These are phyloP conservation scores for Thamnaconus septentrionalis DNA, from an alignment of 2,113 vertebrate species.

Conservation along the genomic window DNA sequence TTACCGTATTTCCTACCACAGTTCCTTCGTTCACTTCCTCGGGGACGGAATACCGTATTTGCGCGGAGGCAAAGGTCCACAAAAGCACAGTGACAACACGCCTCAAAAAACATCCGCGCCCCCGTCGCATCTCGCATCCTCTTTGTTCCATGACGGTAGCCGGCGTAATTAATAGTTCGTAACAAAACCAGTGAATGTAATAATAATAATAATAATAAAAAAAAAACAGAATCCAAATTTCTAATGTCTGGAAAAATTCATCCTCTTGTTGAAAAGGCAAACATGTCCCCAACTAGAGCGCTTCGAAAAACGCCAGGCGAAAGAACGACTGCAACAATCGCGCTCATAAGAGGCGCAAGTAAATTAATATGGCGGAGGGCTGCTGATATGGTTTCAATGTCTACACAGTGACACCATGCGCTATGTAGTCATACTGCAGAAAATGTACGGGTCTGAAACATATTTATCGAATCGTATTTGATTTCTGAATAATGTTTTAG, in stretches of 20 bases:
- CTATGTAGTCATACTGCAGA: too few species aligned
- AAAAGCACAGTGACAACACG: constrained; percentile 34
- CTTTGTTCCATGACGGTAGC: constrained; percentile 65
- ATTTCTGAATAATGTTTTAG: too few species aligned
- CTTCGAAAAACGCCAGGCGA: too few species aligned
- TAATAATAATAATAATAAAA: constrained; percentile 47
- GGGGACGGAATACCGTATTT: constrained; percentile 66
- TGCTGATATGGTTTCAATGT: too few species aligned
- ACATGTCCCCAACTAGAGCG: too few species aligned
- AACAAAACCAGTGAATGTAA: constrained; percentile 64
- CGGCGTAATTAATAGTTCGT: not conserved
- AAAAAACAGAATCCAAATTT: constrained; percentile 34
- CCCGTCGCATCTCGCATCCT: constrained; percentile 1
- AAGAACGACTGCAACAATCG: too few species aligned
- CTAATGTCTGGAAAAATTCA: too few species aligned
- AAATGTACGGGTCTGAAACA: too few species aligned
- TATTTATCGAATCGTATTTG: too few species aligned
- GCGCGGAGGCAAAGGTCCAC: constrained; percentile 50
- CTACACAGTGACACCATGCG: not conserved
- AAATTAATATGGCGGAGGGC: too few species aligned
- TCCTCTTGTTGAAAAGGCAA: too few species aligned
- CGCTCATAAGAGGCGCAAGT: too few species aligned
- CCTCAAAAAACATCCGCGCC: not conserved
- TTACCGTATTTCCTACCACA: constrained; percentile 64
- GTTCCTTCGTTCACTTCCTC: constrained; percentile 68